Evolutionary conservation across 2,888 invertebrate genomes (phyloP), one percentile per base, ranked within the genome.

Genomic region (Cheilosia vulpina): DNA sequence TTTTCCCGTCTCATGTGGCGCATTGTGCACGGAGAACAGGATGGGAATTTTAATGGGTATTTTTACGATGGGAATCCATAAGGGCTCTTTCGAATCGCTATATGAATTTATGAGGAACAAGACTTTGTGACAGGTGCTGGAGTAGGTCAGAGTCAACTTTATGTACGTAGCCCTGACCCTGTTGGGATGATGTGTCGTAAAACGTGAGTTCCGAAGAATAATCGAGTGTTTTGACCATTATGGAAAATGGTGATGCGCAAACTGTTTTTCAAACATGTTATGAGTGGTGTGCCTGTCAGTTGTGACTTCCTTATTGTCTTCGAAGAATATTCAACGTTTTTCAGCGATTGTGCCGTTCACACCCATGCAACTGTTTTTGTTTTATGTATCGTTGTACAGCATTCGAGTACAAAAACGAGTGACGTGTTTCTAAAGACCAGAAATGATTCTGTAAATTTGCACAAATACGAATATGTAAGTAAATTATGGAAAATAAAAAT

Each of bases 11-110:
- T 66, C 38, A 47, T 43, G 73, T 31, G 45, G 68, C n/a, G 43
- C 27, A 27, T 31, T 31, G 45, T 72, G 27, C 19, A n/a, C 21
- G 11, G 47, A 53, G 47, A 53, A 65, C 21, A 34, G 15, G 43
- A 34, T 31, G 62, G 17, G 21, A 50, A 17, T 65, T 63, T 75
- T 66, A 68, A 68, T 68, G 55, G 47, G 43, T 50, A 38, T 62
- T 68, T 75, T 81, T 57, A 68, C 55, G 80, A 80, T 68, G 53
- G 63, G 38, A 47, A 52, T 38, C 24, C 19, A 21, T 13, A 53
- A 53, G 41, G 45, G 53, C 45, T 60, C 13, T 38, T 31, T 27
- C 27, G 41, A 41, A 21, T 41, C 17, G 38, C 15, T 41, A 11
- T 53, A 27, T 77, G 69, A 47, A 55, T n/a, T n/a, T 4, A 19